phyloP scores from a whole-genome alignment of 64 coral and sea anemone species.

The Actinia tenebrosa region DNA sequence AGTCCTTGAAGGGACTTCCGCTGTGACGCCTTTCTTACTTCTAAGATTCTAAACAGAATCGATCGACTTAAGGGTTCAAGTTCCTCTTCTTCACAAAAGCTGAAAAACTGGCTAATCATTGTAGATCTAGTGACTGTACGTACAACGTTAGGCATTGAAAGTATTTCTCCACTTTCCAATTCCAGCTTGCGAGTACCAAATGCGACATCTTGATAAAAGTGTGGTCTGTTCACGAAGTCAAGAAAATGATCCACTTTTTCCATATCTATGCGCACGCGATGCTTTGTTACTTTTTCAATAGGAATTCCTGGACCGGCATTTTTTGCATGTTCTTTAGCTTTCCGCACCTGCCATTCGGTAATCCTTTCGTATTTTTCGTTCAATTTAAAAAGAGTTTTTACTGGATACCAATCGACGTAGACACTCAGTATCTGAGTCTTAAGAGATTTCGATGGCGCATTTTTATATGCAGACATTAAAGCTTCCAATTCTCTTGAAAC shows the following conservation, averaged over 20 bases:
- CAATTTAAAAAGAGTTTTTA: constrained; percentile 16
- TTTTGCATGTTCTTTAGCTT: constrained; percentile 10
- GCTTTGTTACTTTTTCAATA: not conserved
- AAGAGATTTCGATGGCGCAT: constrained; percentile 23
- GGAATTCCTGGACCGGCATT: not conserved
- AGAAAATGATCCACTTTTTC: constrained; percentile 47
- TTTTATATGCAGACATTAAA: constrained; percentile 15
- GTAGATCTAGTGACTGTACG: constrained; percentile 37
- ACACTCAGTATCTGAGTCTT: constrained; percentile 43
- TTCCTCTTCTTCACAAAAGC: constrained; percentile 37
- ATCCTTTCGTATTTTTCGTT: constrained; percentile 13
- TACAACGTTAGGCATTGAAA: constrained; percentile 39
- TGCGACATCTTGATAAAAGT: constrained; percentile 45
- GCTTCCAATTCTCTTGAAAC: not conserved
- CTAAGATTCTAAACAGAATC: constrained; percentile 53
- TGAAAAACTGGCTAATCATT: constrained; percentile 48
- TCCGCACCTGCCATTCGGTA: constrained; percentile 22
- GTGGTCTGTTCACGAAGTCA: constrained; percentile 31
- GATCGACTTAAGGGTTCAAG: constrained; percentile 36
- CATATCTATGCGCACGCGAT: constrained; percentile 27
- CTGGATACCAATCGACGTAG: constrained; percentile 24
- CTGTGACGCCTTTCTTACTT: constrained; percentile 32
- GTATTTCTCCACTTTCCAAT: constrained; percentile 43
- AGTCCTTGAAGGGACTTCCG: constrained; percentile 57
- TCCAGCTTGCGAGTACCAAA: constrained; percentile 42